phyloP scores from a whole-genome alignment of 2,797 vertebrate genomes.

The Falco biarmicus region DNA sequence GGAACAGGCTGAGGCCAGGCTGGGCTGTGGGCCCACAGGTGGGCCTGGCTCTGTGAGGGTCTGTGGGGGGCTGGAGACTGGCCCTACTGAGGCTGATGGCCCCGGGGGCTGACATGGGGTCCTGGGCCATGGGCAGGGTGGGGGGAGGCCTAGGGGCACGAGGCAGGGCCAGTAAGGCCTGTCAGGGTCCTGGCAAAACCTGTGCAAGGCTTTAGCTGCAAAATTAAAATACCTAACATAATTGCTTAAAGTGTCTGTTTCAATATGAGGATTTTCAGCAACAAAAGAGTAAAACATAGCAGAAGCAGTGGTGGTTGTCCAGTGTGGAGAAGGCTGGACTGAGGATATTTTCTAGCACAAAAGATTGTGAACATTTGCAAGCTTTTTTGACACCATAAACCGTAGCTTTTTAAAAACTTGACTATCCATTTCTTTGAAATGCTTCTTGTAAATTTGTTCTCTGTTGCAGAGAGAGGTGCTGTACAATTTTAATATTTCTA shows the following conservation, averaged over 20 bases:
- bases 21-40: too few relatives aligned
- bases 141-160: rapidly evolving
- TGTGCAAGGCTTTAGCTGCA: background rate
- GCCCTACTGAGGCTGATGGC: rapidly evolving
- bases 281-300: background rate
- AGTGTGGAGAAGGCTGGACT: background rate
- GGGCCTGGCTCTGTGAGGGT: background rate
- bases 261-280: background rate
- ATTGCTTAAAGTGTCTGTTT: background rate
- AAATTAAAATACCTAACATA: background rate
- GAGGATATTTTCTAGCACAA: background rate
- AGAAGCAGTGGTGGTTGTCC: background rate
- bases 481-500: background rate
- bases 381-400: background rate
- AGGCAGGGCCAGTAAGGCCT: background rate
- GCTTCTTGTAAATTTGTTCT: background rate
- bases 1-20: too few relatives aligned
- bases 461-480: background rate
- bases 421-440: background rate
- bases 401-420: background rate
- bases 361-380: background rate
- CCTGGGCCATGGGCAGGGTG: background rate
- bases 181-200: background rate
- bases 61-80: rapidly evolving
- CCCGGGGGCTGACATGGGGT: background rate